A percentile compares a stretch with the other conserved stretches of the same genome.
Evolutionary conservation across 2,113 vertebrate species (phyloP).

Genomic region (Hyperopisus bebe): DNA sequence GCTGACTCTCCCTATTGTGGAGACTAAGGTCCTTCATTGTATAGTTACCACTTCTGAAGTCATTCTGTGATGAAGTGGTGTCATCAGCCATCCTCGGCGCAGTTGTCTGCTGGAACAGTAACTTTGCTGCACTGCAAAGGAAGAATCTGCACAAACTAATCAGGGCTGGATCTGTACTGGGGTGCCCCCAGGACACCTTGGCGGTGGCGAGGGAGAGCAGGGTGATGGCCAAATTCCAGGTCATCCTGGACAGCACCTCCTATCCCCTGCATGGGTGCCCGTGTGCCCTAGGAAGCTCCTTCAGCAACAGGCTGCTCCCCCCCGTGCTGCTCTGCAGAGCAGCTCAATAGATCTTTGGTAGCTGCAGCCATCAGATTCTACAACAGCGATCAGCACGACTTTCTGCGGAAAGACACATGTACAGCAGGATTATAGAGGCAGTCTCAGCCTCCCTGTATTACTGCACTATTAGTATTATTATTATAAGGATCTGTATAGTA

Average conservation of each 20-base stretch:
- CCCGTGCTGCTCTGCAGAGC: too few species aligned
- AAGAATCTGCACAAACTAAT: neutral
- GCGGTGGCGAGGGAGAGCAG: neutral
- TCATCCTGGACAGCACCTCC: too few species aligned
- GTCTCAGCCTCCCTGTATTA: neutral
- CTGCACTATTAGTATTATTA: neutral
- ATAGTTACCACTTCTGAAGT: neutral
- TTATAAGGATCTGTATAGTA: neutral
- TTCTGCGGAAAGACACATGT: too few species aligned
- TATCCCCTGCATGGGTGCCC: too few species aligned
- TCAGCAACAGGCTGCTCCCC: too few species aligned
- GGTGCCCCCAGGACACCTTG: neutral
- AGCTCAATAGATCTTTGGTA: neutral
- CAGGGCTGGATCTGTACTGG: neutral
- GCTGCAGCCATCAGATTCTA: neutral
- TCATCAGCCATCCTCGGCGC: neutral
- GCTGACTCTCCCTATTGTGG: neutral
- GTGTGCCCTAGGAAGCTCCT: too few species aligned
- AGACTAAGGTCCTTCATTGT: neutral
- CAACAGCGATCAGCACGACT: neutral
- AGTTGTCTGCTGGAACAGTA: neutral
- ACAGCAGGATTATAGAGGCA: neutral
- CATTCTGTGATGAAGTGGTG: neutral
- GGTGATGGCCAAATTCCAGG: neutral
- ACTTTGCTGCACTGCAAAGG: neutral